phyloP scores from a whole-genome alignment of 2,888 invertebrate species.

The Mythimna vitellina region DNA sequence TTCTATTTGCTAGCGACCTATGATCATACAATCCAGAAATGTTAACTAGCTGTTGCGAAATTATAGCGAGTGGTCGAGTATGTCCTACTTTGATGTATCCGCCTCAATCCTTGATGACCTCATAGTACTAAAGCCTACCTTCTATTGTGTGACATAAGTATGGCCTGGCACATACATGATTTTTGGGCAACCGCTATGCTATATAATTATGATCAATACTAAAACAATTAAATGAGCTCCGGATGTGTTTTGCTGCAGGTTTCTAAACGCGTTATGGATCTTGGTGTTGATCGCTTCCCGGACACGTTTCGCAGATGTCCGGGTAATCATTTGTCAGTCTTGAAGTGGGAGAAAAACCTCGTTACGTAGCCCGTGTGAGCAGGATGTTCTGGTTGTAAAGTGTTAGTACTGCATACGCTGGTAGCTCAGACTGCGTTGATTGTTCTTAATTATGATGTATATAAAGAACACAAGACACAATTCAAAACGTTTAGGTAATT shows the following conservation, averaged over 20 bases:
- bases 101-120: constrained; percentile 30
- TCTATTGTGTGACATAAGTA: constrained; percentile 25
- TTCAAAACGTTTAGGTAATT: not conserved
- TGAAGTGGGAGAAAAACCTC: constrained; percentile 41
- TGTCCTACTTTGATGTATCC: constrained; percentile 31
- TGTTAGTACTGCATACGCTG: not conserved
- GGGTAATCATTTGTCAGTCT: constrained; percentile 56
- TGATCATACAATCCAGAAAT: constrained; percentile 14
- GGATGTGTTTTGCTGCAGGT: constrained; percentile 7
- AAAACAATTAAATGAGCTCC: not conserved
- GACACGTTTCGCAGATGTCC: constrained; percentile 43
- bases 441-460: constrained; percentile 5
- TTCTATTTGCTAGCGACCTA: not conserved
- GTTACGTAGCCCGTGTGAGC: constrained; percentile 38
- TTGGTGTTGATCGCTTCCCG: constrained; percentile 46
- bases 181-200: constrained; percentile 16
- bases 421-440: not conserved
- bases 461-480: not conserved
- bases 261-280: constrained; percentile 20
- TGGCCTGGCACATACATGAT: constrained; percentile 7
- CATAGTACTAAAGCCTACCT: constrained; percentile 33
- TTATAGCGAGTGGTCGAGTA: constrained; percentile 26
- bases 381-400: constrained; percentile 5
- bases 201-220: not conserved
- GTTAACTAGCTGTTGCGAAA: constrained; percentile 18